A percentile compares a stretch with the other conserved stretches of the same genome.
phyloP scores from a whole-genome alignment of 2,113 vertebrate genomes.

The Sander lucioperca region DNA sequence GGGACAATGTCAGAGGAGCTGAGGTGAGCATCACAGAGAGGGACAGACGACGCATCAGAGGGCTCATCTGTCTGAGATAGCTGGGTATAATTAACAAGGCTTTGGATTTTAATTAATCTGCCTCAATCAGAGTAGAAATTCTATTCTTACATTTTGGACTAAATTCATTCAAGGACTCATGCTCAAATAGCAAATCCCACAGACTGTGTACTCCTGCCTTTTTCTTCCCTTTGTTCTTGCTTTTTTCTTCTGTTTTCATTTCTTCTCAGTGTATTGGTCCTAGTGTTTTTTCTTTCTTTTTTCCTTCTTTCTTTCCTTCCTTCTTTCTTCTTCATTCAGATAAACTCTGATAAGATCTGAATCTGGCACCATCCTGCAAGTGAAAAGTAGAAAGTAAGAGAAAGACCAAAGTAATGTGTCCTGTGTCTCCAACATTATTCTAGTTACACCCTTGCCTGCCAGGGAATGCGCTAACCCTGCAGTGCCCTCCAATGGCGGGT shows the following conservation, averaged over 20 bases:
- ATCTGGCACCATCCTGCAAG: neutral
- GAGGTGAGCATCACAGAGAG: slow-evolving; percentile 56
- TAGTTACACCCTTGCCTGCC: slow-evolving; percentile 20
- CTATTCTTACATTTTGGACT: slow-evolving; percentile 61
- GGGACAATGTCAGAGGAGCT: slow-evolving; percentile 46
- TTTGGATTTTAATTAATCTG: slow-evolving; percentile 77
- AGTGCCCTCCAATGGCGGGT: slow-evolving; percentile 75
- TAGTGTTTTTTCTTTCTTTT: neutral
- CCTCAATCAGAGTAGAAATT: slow-evolving; percentile 61
- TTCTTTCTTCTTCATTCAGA: slow-evolving; percentile 28
- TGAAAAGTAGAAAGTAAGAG: neutral
- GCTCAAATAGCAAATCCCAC: slow-evolving; percentile 23
- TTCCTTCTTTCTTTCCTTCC: neutral
- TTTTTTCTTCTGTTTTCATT: slow-evolving; percentile 5
- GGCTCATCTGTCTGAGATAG: slow-evolving; percentile 69
- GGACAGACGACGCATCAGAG: slow-evolving; percentile 56
- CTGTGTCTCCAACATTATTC: slow-evolving; percentile 28
- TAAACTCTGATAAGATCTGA: slow-evolving; percentile 34
- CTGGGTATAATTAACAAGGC: slow-evolving; percentile 75
- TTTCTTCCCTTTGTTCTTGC: slow-evolving; percentile 2
- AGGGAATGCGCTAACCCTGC: slow-evolving; percentile 57
- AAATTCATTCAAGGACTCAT: slow-evolving; percentile 63
- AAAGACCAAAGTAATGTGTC: neutral
- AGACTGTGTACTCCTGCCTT: slow-evolving; percentile 10
- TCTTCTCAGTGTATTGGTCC: neutral